Evolutionary conservation across 2,888 invertebrate genomes (phyloP), one percentile per base, ranked within the genome.

Genomic region (Sarcophaga rosellei): DNA sequence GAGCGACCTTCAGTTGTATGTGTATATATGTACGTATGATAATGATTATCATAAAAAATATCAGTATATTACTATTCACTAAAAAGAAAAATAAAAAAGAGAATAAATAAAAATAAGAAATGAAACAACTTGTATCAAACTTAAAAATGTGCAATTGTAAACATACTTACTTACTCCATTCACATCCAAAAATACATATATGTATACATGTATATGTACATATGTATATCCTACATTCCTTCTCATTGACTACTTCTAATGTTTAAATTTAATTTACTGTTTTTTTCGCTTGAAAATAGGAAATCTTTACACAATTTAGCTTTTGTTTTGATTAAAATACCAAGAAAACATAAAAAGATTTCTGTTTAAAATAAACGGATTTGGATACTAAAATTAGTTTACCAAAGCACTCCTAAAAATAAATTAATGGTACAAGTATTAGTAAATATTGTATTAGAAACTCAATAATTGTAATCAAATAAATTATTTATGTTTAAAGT

Each of bases 21-120:
- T 47, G 47, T 21, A 35, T 25, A 25, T 6, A 35, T 35, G 2
- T 35, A 35, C 35, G 8, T 35, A 35, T 35, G 35, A 35, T 35
- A 35, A 35, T 79, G 72, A 79, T 79, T 72, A 70, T 72, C 21
- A 70, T 35, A 53, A 35, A 61, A 10, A 35, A 59, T 35, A 35
- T 35, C 8, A 35, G 35, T 35, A 78, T 23, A 77, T 59, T 70
- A 69, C 25, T 68, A 35, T 65, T 35, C 12, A 10, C 65, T 17
- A 53, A 17, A 53, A 53, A 12, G 17, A 53, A 53, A 53, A 53
- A 53, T 53, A 65, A 21, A 35, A 25, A 17, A 35, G 23, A 21
- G 65, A 23, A 15, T 47, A 23, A 23, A 65, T 15, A 53, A 3
- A 53, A 17, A 53, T 3, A 53, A 17, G 53, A 53, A 17, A 53